phyloP scores from a whole-genome alignment of 2,113 vertebrate genomes.

The Psittacus erithacus region DNA sequence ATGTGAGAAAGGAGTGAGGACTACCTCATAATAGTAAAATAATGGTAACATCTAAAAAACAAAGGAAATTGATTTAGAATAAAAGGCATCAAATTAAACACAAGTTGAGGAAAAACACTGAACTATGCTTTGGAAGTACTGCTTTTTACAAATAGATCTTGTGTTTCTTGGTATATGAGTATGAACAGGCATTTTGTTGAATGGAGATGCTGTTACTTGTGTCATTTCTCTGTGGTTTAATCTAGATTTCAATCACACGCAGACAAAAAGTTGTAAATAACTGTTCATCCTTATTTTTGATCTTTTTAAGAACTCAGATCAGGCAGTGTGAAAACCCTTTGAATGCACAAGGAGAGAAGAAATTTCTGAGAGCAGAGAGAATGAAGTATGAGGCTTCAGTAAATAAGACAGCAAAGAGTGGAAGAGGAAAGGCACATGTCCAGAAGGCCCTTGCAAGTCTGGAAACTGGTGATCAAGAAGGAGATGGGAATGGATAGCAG shows the following conservation, averaged over 20 bases:
- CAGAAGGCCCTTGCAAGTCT: not conserved
- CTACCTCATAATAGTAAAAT: not conserved
- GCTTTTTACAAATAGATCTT: not conserved
- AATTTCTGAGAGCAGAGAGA: not conserved
- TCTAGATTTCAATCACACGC: not conserved
- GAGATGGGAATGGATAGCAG: not conserved
- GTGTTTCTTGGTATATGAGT: not conserved
- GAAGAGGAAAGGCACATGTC: not conserved
- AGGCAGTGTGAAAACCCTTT: not conserved
- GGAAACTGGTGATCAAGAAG: not conserved
- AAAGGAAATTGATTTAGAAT: not conserved
- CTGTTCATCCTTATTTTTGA: not conserved
- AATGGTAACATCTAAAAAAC: not conserved
- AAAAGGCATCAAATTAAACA: not conserved
- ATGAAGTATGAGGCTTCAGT: not conserved
- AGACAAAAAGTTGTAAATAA: not conserved
- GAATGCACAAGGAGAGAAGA: not conserved
- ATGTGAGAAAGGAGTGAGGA: not conserved
- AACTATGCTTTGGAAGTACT: not conserved
- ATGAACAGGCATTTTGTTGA: not conserved
- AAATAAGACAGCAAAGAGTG: not conserved
- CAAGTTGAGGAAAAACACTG: not conserved
- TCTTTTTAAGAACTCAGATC: not conserved
- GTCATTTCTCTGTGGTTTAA: not conserved
- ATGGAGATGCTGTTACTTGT: not conserved